These are phyloP conservation scores for Isichthys henryi DNA, from an alignment of 2,113 vertebrate species.

Conservation along the genomic window DNA sequence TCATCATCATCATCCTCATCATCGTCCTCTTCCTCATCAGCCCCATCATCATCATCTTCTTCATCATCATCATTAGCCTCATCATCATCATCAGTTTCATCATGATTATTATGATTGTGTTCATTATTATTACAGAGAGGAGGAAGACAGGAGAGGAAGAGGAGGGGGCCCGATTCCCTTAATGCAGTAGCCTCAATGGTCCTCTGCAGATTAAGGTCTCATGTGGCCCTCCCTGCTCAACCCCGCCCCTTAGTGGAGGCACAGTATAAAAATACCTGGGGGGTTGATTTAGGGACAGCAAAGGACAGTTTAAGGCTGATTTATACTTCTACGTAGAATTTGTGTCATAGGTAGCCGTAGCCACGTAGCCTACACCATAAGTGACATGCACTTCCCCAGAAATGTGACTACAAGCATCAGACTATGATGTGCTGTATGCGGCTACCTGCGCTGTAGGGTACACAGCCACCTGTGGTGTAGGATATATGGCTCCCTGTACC, in stretches of 20 bases:
- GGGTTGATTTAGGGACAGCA: not conserved
- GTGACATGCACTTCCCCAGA: not conserved
- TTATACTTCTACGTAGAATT: not conserved
- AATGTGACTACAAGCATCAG: not conserved
- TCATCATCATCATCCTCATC: too few relatives aligned
- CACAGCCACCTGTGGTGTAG: too few relatives aligned
- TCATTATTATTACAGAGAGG: not conserved
- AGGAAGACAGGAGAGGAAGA: not conserved
- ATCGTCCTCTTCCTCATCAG: too few relatives aligned
- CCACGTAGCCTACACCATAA: not conserved
- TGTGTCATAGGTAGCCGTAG: not conserved
- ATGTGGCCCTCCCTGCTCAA: not conserved
- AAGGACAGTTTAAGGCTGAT: not conserved
- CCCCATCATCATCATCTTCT: too few relatives aligned
- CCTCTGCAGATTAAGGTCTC: not conserved
- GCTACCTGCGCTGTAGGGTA: too few relatives aligned
- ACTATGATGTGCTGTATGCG: not conserved
- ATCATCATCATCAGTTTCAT: not conserved
- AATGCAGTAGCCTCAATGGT: not conserved
- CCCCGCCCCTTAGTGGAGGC: not conserved
- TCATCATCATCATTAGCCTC: too few relatives aligned
- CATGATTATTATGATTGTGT: not conserved
- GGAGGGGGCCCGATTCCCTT: not conserved
- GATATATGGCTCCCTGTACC: too few relatives aligned
- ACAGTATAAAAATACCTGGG: not conserved